These are phyloP conservation scores for Sceloporus tristichus DNA, from an alignment of 2,113 vertebrate species.

Conservation along the genomic window DNA sequence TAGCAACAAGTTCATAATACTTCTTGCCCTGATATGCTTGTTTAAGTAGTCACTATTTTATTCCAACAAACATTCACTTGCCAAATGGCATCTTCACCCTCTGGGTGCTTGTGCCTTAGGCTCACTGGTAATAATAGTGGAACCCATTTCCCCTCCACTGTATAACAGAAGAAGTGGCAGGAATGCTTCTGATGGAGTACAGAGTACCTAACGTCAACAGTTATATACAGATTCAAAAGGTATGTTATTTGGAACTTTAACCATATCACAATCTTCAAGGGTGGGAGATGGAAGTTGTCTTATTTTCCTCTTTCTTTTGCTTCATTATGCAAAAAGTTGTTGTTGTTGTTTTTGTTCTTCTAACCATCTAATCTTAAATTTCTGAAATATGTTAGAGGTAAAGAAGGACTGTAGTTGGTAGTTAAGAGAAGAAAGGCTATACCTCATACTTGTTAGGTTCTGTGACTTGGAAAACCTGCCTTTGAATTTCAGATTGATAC, in stretches of 20 bases:
- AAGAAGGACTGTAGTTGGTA: background rate
- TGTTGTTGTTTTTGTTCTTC: background rate
- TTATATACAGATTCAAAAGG: background rate
- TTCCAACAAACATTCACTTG: background rate
- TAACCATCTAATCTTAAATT: background rate
- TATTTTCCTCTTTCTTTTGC: no score
- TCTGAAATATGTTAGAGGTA: background rate
- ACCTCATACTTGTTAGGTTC: background rate
- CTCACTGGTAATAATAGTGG: no score
- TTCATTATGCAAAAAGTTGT: background rate
- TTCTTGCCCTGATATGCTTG: background rate
- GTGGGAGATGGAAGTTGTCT: background rate
- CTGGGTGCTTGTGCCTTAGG: background rate
- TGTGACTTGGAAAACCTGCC: background rate
- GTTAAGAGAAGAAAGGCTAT: background rate
- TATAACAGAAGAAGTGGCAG: background rate
- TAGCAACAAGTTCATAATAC: conserved; percentile 19
- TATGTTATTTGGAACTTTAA: background rate
- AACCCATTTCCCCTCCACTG: background rate
- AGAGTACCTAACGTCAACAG: background rate
- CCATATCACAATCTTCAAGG: background rate
- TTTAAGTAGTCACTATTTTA: background rate
- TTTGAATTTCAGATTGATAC: background rate
- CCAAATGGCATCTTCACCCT: background rate
- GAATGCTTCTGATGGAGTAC: background rate